Percentiles rank a stretch among this genome's conserved stretches.
Conservation (phyloP, 1,140 invertebrate species). For the Aricia agestis region DNA sequence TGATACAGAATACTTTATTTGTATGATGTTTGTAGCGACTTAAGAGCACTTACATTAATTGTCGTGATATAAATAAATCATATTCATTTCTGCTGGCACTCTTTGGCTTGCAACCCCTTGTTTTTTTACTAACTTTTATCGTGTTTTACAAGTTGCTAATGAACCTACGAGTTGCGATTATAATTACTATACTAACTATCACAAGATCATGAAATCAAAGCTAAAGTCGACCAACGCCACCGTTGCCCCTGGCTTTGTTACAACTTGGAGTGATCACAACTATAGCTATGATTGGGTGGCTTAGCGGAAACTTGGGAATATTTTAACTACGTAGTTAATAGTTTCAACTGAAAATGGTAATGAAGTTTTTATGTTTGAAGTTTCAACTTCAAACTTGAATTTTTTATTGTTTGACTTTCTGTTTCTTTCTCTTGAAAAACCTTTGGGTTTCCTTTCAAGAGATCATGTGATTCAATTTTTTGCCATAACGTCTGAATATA, state of each 20-base stretch:
- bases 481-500: no score
- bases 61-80: no score
- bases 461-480: not conserved
- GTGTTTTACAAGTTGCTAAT: no score
- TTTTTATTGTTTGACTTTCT: not conserved
- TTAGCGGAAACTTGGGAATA: not conserved
- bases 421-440: not conserved
- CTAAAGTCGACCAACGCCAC: not conserved
- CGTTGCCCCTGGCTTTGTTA: not conserved
- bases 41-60: no score
- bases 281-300: not conserved
- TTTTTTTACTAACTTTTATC: no score
- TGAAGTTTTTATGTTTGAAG: not conserved
- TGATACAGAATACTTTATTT: no score
- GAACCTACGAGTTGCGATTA: no score
- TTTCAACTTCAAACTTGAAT: not conserved
- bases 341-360: not conserved
- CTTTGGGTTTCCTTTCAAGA: not conserved
- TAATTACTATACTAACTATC: no score
- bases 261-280: not conserved
- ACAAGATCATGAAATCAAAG: no score
- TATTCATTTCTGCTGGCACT: no score
- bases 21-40: no score
- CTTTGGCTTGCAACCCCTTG: no score
- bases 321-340: constrained; percentile 8